Evolutionary conservation across 2,888 invertebrate genomes (phyloP), one percentile per base, ranked within the genome.

Genomic region (Hydropsyche betteni): DNA sequence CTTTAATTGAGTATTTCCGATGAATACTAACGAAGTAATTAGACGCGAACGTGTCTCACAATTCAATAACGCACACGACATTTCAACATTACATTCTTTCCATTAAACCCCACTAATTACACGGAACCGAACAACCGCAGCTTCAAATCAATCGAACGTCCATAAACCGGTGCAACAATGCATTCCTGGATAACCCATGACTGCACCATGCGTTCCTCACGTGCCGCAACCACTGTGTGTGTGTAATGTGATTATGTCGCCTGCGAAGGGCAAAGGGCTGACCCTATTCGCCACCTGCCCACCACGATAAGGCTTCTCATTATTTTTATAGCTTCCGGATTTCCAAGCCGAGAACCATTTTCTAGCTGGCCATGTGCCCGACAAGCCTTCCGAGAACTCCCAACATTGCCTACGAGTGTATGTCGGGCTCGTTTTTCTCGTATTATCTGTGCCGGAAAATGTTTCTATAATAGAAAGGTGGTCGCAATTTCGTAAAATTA

Each of bases 321-420:
- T 72, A 72, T 72, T 72, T 72, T 72, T 72, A 72, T 72, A 72
- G 72, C 72, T 72, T 72, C 72, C 61, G 72, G 55, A 72, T 72
- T 72, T 72, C 36, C 61, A 36, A 58, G 38, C 58, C 61, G n/a
- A 12, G 5, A 51, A 12, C 51, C 34, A 50, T 69, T 50, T 69
- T 51, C 69, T 14, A 16, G 16, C 34, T 70, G 70, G 53, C 70
- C 70, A 51, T 53, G 52, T 51, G 51, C 70, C 64, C 64, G 64
- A 36, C 33, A n/a, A 36, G 64, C 36, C 8, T 36, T 36, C 16
- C 69, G 44, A 55, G 24, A 24, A 1, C 24, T 55, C n/a, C 55
- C 14, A 55, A 10, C 14, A n/a, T 24, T 44, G 44, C 10, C 10
- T 10, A 44, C 1, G 44, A 55, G 4, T 55, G 14, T 55, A n/a